These are phyloP conservation scores for Enoplosus armatus DNA, from an alignment of 2,797 vertebrate species.

Conservation along the genomic window DNA sequence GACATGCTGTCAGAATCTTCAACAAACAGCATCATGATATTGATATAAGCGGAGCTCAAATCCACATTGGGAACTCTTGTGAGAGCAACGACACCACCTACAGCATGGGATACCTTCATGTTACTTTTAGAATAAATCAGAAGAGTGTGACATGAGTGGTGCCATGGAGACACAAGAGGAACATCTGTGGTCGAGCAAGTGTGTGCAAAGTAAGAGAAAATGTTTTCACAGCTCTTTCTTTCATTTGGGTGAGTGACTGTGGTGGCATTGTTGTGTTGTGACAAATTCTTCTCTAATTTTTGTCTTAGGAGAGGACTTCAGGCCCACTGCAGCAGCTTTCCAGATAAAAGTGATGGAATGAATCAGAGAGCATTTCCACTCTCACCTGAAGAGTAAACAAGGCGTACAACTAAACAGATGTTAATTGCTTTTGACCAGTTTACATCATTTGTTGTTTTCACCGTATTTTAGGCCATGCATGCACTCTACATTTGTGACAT, in stretches of 20 bases:
- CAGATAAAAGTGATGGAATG: not conserved
- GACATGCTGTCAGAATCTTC: constrained; percentile 25
- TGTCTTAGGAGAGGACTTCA: not conserved
- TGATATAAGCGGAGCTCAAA: accelerated
- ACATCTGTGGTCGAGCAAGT: constrained; percentile 36
- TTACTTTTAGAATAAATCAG: not conserved
- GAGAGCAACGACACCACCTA: not conserved
- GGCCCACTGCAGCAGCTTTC: not conserved
- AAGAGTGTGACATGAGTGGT: constrained; percentile 29
- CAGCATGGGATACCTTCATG: constrained; percentile 5
- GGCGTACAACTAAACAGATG: not conserved
- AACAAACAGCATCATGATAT: accelerated
- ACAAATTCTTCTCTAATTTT: not conserved
- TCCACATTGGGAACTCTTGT: constrained; percentile 26
- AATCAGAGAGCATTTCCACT: not conserved
- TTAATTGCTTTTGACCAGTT: not conserved
- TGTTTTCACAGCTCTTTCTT: not conserved
- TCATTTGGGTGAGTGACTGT: not conserved
- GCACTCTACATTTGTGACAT: not conserved
- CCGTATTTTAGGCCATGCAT: not conserved
- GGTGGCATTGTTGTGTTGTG: not conserved
- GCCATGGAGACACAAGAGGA: constrained; percentile 29
- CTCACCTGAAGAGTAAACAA: too few species aligned
- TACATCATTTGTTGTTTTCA: not conserved
- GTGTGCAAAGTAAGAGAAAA: constrained; percentile 13